Evolutionary conservation across 2,888 invertebrate species (phyloP), one percentile per base, ranked within the genome.

Genomic region (Andrena fulva): DNA sequence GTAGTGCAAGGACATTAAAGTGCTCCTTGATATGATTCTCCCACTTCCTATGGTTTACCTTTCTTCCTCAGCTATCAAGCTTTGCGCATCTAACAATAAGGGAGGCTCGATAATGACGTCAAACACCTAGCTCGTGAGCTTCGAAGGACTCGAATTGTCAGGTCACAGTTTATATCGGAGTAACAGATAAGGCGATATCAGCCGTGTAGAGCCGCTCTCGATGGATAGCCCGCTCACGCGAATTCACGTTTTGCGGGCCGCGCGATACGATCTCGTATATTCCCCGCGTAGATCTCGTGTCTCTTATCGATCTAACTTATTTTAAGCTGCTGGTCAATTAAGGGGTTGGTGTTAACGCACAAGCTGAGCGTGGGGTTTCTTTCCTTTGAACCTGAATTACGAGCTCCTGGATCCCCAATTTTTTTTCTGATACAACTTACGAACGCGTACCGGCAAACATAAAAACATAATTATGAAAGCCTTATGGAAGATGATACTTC

Each of bases 171-270:
- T 87, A 89, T 87, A 89, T 85, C 80, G 77, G 66, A 50, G 63
- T 56, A 67, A 52, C 52, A 84, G 84, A 87, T 87, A 87, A 87
- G 80, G 60, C 66, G 69, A 77, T 78, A 87, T 77, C 80, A 70
- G 68, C 60, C 70, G 66, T 73, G 67, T 54, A 68, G 73, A 70
- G 85, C 64, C 63, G 24, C 27, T 70, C 77, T 63, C 63, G 63
- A 52, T 54, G 70, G 62, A 82, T 60, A 68, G 42, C 29, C 67
- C 54, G 66, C 79, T 81, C 88, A 87, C 86, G 88, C 84, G 84
- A 87, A 86, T 88, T 88, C 86, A 73, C 86, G 77, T 86, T 87
- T 86, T 81, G 84, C 88, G 73, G 82, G 76, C 33, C 24, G 27
- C 54, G 54, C 78, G 86, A 88, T 86, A 88, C 54, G 52, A 88